phyloP scores from a whole-genome alignment of 1,140 invertebrate species.

The Harpegnathos saltator region DNA sequence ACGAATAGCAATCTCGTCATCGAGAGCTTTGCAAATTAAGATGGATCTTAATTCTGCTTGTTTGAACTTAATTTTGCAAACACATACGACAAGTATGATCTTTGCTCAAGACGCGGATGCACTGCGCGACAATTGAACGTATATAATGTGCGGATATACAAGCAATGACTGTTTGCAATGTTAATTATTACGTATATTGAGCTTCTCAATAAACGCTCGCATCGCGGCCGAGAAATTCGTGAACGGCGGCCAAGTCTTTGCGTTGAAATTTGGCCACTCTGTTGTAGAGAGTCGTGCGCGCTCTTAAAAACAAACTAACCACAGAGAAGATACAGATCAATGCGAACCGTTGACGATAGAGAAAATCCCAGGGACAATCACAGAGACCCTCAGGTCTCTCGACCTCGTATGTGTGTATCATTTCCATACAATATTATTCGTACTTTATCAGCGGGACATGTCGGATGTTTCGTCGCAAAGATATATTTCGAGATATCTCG shows the following conservation, averaged over 20 bases:
- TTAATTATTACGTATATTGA: neutral
- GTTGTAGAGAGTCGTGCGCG: neutral
- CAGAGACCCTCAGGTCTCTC: neutral
- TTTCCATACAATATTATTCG: slow-evolving; percentile 20
- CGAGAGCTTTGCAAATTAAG: neutral
- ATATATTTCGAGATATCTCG: slow-evolving; percentile 52
- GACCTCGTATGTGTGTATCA: neutral
- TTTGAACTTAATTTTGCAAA: too few species aligned
- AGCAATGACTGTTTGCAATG: too few species aligned
- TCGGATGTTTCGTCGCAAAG: slow-evolving; percentile 32
- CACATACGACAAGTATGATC: neutral
- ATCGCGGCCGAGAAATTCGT: neutral
- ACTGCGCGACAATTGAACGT: neutral
- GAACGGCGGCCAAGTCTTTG: neutral
- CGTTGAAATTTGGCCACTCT: neutral
- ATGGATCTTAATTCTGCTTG: neutral
- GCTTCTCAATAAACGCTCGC: neutral
- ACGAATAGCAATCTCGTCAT: neutral
- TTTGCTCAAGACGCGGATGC: neutral
- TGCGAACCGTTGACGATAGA: neutral
- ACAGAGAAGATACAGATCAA: slow-evolving; percentile 3
- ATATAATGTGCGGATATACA: too few species aligned
- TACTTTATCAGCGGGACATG: slow-evolving; percentile 33
- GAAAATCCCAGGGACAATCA: neutral
- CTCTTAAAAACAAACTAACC: neutral